Base-by-base conservation (phyloP, 2,113 vertebrate species). In the Pelusios castaneus region DNA sequence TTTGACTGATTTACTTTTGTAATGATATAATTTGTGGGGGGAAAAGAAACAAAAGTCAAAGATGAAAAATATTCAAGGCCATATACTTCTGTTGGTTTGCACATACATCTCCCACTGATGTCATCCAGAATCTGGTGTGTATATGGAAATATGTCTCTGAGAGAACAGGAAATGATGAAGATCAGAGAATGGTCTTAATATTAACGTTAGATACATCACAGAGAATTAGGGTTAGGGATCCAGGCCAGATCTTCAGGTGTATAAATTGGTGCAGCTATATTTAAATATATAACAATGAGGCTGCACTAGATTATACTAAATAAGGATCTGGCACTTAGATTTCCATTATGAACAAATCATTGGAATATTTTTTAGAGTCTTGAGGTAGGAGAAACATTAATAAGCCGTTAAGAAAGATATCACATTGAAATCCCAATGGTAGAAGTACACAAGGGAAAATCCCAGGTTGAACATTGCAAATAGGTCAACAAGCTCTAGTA, bases 401-500 rank as follows among this genome's bases (percentile, higher is more conserved):
- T 80, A 52, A 24, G n/a, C 90, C 11, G 5, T 82, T 82, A 91
- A 47, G 70, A 94, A 79, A 91, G 84, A 80, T 55, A 76, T 25
- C 90, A 13, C 2, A 73, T 94, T 95, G 90, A 77, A 94, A 91
- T 89, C 51, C 75, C 84, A 86, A 2, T 41, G 89, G 88, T 82
- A 92, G 84, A 96, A 94, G 84, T 75, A 41, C 41, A 88, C 19
- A 19, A 96, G 94, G 80, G 54, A 94, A 87, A 80, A 85, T 84
- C 88, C 41, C 25, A 80, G 80, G 75, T 90, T 0, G 91, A 88
- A 92, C 94, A 82, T 67, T 95, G 90, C 45, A 94, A 96, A 96
- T 84, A 58, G 55, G 51, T 94, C 90, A 94, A 91, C 94, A 94
- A 95, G 85, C 82, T 90, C 54, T 88, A 94, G 90, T 90, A 78